A percentile compares a stretch with the other conserved stretches of the same genome.
Conservation (phyloP, 2,113 vertebrate species). For the Phaethon lepturus region DNA sequence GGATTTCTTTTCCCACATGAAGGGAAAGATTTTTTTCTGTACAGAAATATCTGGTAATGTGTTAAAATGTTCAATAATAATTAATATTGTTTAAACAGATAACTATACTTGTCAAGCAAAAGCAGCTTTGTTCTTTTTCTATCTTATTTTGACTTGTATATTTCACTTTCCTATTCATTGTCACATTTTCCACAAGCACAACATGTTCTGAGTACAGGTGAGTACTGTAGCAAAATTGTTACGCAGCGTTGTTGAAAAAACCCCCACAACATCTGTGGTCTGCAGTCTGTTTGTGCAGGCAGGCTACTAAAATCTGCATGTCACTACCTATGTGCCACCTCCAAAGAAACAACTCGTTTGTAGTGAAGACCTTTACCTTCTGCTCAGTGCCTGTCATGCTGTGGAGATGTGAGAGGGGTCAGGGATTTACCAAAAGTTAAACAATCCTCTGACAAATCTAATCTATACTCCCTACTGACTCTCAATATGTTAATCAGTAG, state of each 20-base stretch:
- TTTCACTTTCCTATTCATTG: neutral
- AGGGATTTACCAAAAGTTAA: neutral
- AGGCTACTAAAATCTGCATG: neutral
- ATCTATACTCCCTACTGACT: neutral
- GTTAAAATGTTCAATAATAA: neutral
- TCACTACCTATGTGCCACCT: accelerated
- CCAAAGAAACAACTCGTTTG: accelerated
- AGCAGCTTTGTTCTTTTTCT: neutral
- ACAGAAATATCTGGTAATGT: neutral
- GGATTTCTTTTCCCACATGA: neutral
- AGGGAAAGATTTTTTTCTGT: neutral
- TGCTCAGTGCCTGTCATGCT: neutral
- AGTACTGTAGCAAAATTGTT: neutral
- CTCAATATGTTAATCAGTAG: accelerated
- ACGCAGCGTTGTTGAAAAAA: neutral
- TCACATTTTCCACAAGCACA: neutral
- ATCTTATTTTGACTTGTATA: neutral
- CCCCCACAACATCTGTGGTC: neutral
- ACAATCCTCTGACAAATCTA: neutral
- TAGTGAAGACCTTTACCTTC: neutral
- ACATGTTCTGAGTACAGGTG: neutral
- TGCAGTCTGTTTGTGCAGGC: neutral
- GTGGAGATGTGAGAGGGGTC: neutral
- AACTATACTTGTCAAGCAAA: neutral
- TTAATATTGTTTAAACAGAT: neutral